Percentiles rank a stretch among this genome's conserved stretches.
Conservation (phyloP, 1,140 invertebrate species). For the Marisa cornuarietis region DNA sequence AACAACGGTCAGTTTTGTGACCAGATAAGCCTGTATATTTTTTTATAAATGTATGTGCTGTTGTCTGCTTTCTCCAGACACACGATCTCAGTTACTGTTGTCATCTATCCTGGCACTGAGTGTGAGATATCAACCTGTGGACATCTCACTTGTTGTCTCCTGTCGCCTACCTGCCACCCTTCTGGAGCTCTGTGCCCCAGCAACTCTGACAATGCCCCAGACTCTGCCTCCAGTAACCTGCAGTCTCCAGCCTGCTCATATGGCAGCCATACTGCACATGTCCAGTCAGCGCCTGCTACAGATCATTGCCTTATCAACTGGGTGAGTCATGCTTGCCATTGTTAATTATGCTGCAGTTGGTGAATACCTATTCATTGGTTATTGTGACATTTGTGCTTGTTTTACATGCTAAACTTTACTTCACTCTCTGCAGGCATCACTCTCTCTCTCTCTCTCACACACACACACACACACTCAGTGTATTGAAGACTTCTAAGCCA, state of each 20-base stretch:
- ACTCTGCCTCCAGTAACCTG: conserved; percentile 49
- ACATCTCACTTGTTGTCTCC: conserved; percentile 72
- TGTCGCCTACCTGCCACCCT: conserved; percentile 70
- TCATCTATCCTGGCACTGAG: conserved; percentile 72
- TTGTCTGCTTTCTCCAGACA: conserved; percentile 43
- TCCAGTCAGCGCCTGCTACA: conserved; percentile 69
- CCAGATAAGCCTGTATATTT: neutral
- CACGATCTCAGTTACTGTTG: conserved; percentile 64
- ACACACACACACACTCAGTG: no score
- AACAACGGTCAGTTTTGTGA: neutral
- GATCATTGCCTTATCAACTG: conserved; percentile 70
- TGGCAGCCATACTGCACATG: conserved; percentile 54
- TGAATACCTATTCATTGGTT: no score
- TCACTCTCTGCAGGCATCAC: no score
- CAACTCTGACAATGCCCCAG: conserved; percentile 38
- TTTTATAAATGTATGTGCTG: neutral
- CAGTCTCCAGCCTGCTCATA: conserved; percentile 48
- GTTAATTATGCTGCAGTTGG: no score
- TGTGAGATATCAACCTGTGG: conserved; percentile 70
- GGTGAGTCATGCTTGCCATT: conserved; percentile 48
- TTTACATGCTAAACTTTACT: no score
- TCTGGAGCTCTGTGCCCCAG: conserved; percentile 60
- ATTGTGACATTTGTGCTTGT: no score
- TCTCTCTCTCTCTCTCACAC: no score
- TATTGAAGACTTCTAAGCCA: no score